phyloP scores from a whole-genome alignment of 1,140 invertebrate genomes.

The Zaprionus capensis region DNA sequence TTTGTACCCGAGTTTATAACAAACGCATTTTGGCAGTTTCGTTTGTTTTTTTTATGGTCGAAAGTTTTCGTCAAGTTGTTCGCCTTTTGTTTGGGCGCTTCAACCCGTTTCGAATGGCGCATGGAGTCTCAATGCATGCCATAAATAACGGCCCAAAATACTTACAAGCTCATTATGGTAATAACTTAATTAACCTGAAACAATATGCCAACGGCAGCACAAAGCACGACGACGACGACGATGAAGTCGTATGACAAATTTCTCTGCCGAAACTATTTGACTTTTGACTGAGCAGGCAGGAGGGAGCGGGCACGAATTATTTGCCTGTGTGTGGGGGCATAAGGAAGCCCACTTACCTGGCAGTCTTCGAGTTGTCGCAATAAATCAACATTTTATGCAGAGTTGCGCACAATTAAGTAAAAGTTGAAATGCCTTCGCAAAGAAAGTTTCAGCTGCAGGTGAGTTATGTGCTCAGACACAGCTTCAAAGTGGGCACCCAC shows the following conservation, averaged over 20 bases:
- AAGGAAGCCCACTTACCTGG: constrained; percentile 19
- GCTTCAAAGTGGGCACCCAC: no score
- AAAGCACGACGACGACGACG: constrained; percentile 37
- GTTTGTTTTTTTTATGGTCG: constrained; percentile 50
- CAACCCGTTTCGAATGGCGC: no score
- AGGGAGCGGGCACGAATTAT: constrained; percentile 27
- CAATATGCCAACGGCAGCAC: constrained; percentile 67
- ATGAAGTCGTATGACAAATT: constrained; percentile 73
- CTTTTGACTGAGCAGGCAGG: constrained; percentile 65
- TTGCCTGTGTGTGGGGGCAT: constrained; percentile 22
- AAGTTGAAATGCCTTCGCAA: constrained; percentile 63
- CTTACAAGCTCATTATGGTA: constrained; percentile 81
- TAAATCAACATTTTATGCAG: constrained; percentile 81
- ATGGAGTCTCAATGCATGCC: constrained; percentile 53
- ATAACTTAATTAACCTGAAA: constrained; percentile 83
- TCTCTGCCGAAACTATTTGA: constrained; percentile 79
- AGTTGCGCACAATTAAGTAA: constrained; percentile 78
- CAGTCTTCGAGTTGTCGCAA: constrained; percentile 64
- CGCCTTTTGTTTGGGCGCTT: constrained; percentile 48
- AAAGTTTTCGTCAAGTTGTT: constrained; percentile 57
- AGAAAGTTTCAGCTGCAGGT: constrained; percentile 20
- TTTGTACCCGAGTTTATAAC: constrained; percentile 53
- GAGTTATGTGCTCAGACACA: constrained; percentile 16
- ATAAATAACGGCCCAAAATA: constrained; percentile 74
- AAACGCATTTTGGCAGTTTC: constrained; percentile 65